Evolutionary conservation across 2,797 vertebrate species (phyloP).

Genomic region (Protonibea diacanthus): DNA sequence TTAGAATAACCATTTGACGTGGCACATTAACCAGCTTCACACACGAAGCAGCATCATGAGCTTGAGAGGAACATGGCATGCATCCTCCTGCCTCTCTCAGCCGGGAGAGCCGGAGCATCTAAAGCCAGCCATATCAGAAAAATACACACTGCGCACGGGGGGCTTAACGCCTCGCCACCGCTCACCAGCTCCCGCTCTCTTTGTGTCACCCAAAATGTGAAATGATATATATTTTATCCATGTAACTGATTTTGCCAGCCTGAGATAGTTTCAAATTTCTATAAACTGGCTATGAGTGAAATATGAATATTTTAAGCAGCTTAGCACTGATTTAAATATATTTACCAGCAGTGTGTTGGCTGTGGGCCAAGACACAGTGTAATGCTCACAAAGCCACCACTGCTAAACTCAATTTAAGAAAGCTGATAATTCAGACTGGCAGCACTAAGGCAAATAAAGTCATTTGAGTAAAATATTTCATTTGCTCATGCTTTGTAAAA

Average conservation of each 20-base stretch:
- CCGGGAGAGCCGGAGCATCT: conserved; percentile 52
- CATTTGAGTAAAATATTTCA: conserved; percentile 85
- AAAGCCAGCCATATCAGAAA: conserved; percentile 69
- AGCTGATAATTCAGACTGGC: conserved; percentile 88
- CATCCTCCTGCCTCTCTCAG: conserved; percentile 32
- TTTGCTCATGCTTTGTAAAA: conserved; percentile 85
- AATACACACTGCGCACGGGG: conserved; percentile 47
- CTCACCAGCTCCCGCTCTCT: conserved; percentile 46
- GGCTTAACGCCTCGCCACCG: conserved; percentile 39
- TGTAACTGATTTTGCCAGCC: conserved; percentile 85
- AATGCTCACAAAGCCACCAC: conserved; percentile 89
- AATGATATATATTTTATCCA: conserved; percentile 68
- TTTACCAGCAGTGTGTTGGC: conserved; percentile 90
- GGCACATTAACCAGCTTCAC: conserved; percentile 45
- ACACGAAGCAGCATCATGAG: conserved; percentile 38
- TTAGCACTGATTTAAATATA: conserved; percentile 95
- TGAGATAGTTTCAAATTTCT: conserved; percentile 90
- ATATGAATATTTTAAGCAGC: conserved; percentile 94
- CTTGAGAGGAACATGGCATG: conserved; percentile 56
- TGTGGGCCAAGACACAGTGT: conserved; percentile 87
- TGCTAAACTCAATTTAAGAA: conserved; percentile 89
- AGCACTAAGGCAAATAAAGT: conserved; percentile 90
- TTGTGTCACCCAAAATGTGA: conserved; percentile 54
- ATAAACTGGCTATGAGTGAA: conserved; percentile 90
- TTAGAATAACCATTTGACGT: conserved; percentile 57